These are phyloP conservation scores for Diadophis punctatus DNA, from an alignment of 2,113 vertebrate genomes.

Conservation along the genomic window DNA sequence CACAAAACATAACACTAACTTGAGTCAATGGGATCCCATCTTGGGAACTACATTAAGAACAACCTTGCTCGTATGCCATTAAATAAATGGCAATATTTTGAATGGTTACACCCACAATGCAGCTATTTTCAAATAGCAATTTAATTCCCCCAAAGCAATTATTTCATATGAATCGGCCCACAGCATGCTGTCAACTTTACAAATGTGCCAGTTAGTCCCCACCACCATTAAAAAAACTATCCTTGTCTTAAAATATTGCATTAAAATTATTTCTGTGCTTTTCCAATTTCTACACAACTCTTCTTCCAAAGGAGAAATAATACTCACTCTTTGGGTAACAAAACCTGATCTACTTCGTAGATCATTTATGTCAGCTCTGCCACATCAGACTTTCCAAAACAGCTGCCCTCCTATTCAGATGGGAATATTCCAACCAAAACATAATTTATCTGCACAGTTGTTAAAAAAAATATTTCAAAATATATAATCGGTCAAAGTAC, in stretches of 20 bases:
- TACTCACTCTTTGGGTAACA: not conserved
- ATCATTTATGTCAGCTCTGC: not conserved
- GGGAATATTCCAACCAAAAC: not conserved
- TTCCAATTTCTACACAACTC: not conserved
- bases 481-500: not conserved
- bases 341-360: not conserved
- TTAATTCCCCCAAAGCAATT: not conserved
- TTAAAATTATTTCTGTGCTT: not conserved
- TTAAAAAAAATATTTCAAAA: not conserved
- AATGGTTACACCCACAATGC: not conserved
- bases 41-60: not conserved
- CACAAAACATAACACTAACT: not conserved
- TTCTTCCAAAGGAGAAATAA: not conserved
- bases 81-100: not conserved
- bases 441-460: not conserved
- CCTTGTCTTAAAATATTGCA: not conserved
- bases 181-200: not conserved
- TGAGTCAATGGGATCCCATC: not conserved
- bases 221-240: not conserved
- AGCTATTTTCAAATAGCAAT: not conserved
- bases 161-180: not conserved
- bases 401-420: not conserved
- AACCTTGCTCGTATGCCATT: not conserved
- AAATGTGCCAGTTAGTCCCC: not conserved
- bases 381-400: not conserved